Evolutionary conservation across 1,140 invertebrate genomes (phyloP).

Genomic region (Varroa destructor): DNA sequence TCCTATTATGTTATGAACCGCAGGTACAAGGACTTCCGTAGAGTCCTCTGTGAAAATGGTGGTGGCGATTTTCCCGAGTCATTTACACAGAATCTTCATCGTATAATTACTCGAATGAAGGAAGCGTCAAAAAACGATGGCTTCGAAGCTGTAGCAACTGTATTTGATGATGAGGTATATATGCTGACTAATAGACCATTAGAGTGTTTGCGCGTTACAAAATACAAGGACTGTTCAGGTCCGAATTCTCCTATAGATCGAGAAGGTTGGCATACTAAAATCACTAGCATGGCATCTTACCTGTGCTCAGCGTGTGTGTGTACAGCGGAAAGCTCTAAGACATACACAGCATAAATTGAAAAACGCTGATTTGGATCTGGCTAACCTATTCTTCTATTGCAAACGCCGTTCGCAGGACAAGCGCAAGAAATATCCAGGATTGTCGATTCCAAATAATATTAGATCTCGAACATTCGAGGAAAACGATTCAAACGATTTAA

Average conservation of each 20-base stretch:
- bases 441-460: conserved; percentile 75
- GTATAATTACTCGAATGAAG: conserved; percentile 87
- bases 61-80: conserved; percentile 80
- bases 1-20: too few species aligned
- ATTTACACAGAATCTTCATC: conserved; percentile 72
- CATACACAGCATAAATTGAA: too few species aligned
- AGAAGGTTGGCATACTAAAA: too few species aligned
- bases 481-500: conserved; percentile 42
- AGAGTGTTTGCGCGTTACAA: too few species aligned
- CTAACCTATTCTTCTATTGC: too few species aligned
- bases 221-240: too few species aligned
- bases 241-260: too few species aligned
- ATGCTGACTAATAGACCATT: conserved; percentile 29
- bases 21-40: conserved; percentile 72
- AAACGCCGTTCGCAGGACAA: conserved; percentile 40
- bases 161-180: conserved; percentile 13
- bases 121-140: conserved; percentile 32
- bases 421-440: conserved; percentile 66
- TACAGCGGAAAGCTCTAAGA: too few species aligned
- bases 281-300: too few species aligned
- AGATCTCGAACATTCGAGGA: conserved; percentile 38
- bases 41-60: conserved; percentile 72
- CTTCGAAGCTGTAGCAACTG: conserved; percentile 27
- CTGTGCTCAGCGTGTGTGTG: too few species aligned
- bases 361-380: too few species aligned